Base-by-base conservation (phyloP, 2,888 invertebrate genomes). In the Apodemia mormo region DNA sequence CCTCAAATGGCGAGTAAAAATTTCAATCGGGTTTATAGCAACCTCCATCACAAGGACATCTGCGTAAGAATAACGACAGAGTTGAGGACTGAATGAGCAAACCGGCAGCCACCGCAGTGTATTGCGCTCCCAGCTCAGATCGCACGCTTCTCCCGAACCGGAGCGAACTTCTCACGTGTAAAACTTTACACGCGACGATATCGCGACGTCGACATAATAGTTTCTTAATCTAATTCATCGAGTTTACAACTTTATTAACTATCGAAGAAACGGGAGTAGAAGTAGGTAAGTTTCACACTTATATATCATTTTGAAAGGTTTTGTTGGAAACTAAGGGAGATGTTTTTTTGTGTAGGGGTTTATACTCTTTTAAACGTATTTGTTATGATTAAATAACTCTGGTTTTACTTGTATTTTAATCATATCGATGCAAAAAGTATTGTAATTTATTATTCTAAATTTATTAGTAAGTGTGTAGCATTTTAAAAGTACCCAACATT, bases 11-110 rank as follows among this genome's bases (percentile, higher is more conserved):
- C 58, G 68, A 49, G 66, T 66, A 52, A 66, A 52, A 45, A 43
- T 52, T 58, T 68, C 68, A 40, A 56, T 56, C 58, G 43, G 29
- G 69, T 72, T 73, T 69, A 73, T 75, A 72, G 71, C 71, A 61
- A 33, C 61, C 69, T 70, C 73, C 65, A 71, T 72, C 69, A 71
- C 68, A 67, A 68, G 82, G 85, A 84, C 90, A 91, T 90, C 89
- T 92, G 90, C 87, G 91, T 90, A 89, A 91, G 92, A 92, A 90
- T 90, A 87, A 91, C 88, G 87, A 80, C 84, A 78, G 85, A 84
- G 84, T 74, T 81, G 82, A 86, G 87, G 81, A 77, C 81, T 88
- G 92, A 91, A 90, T 89, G 91, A 88, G 85, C 88, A 88, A 90
- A 85, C 84, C 84, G 80, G 85, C 82, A 68, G 83, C 82, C 40